Base-by-base conservation (phyloP, 2,797 vertebrate species). In the Chaetodon trifasciatus region DNA sequence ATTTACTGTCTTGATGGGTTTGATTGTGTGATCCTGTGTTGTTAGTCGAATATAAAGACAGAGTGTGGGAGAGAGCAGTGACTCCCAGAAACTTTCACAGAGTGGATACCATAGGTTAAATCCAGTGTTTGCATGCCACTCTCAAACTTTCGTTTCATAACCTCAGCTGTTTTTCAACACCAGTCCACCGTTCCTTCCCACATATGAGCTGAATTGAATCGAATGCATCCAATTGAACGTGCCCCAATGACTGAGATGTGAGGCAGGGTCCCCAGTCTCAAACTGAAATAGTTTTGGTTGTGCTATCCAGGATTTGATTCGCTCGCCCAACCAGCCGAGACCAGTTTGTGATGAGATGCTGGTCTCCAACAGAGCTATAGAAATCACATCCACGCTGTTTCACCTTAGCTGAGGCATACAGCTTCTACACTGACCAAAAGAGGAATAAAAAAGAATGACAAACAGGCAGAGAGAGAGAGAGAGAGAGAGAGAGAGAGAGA, bases 331-430 rank as follows among this genome's bases (percentile, higher is more conserved):
- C 89, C 92, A 91, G 91, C 86, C 87, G 88, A 92, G 86, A 93
- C 90, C 86, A 78, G 89, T 86, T 88, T 88, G 87, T 93, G 92
- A 93, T 93, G 91, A 95, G 91, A 90, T 92, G 86, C 80, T 83
- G 90, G 89, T 86, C 91, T 93, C 93, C 90, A 91, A 65, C 93
- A 82, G 91, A 83, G 92, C 89, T 91, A 79, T 70, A 89, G 90
- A 94, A 94, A 94, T 93, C 90, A 79, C 89, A 92, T 90, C 86
- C 88, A 79, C 28, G 76, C 85, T 87, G 85, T 90, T 90, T 91
- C 88, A 93, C 92, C 89, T 91, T 89, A 89, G 88, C 81, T 62
- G 75, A 87, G 77, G 83, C 77, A 82, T 62, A 90, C 82, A 69
- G 68, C 75, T 56, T 58, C 81, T 70, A 78, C 84, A 80, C 55